phyloP scores from a whole-genome alignment of 2,888 invertebrate genomes.

The Limenitis camilla region DNA sequence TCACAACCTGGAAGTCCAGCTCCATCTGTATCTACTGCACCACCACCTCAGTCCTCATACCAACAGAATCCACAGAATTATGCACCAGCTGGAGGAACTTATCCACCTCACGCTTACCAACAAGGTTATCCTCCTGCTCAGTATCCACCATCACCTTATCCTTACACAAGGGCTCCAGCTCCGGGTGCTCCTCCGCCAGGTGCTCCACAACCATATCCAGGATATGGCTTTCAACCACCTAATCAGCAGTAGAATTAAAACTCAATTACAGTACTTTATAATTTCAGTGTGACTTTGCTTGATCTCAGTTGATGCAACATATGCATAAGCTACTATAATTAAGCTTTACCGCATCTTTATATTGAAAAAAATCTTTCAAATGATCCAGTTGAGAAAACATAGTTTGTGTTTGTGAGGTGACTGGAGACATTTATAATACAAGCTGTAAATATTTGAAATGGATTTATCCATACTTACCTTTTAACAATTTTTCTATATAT shows the following conservation, averaged over 20 bases:
- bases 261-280: neutral
- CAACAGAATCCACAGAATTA: slow-evolving; percentile 71
- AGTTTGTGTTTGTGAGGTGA: too few species aligned
- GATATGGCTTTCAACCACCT: slow-evolving; percentile 87
- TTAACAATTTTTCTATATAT: too few species aligned
- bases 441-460: too few species aligned
- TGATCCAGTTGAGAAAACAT: too few species aligned
- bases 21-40: slow-evolving; percentile 66
- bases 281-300: too few species aligned
- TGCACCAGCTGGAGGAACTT: slow-evolving; percentile 59
- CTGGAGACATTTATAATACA: too few species aligned
- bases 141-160: slow-evolving; percentile 75
- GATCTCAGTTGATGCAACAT: too few species aligned
- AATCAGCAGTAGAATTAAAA: slow-evolving; percentile 71
- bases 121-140: slow-evolving; percentile 71
- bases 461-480: too few species aligned
- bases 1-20: slow-evolving; percentile 71
- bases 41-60: slow-evolving; percentile 75
- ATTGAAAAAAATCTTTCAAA: too few species aligned
- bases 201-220: slow-evolving; percentile 83
- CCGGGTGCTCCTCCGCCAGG: slow-evolving; percentile 81
- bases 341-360: too few species aligned
- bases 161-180: slow-evolving; percentile 74
- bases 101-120: slow-evolving; percentile 70
- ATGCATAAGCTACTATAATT: too few species aligned